Evolutionary conservation across 1,140 invertebrate genomes (phyloP), one percentile per base, ranked within the genome.

Genomic region (Macrobrachium rosenbergii): DNA sequence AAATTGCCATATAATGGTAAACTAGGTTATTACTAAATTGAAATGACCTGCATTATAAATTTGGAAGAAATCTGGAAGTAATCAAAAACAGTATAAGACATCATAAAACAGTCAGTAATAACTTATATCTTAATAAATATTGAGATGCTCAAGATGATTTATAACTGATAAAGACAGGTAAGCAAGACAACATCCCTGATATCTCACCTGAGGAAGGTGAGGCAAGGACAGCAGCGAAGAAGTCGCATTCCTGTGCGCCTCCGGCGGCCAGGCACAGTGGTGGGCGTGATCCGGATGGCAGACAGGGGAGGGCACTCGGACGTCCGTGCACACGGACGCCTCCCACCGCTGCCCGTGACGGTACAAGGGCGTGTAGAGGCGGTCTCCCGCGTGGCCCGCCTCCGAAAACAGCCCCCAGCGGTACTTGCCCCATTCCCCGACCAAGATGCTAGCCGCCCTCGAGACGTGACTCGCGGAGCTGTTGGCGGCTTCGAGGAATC

Each of bases 391-490:
- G 88, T 93, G 94, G 3, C 94, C 94, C 83, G 94, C 93, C 92
- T 95, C 94, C 88, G 95, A 94, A 91, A 95, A 95, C 3, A 95
- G 94, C 23, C 95, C 95, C 91, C 95, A 95, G 0, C 95, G 93
- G 90, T 94, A 95, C 90, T 94, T 94, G 5, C 94, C 94, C 92
- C 94, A 95, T 90, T 95, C 93, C 87, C 93, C 94, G 3, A 94
- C 92, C 19, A 95, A 91, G n/a, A 92, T 91, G 84, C 93, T 92
- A 23, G 92, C 94, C 93, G 91, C 60, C 79, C 88, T 58, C 1
- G 67, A 69, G 52, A 77, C 82, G 37, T 80, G 82, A 45, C 82
- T 52, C 14, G 75, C 45, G 16, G 89, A 89, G 43, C 80, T 80
- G 60, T 88, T 89, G 59, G 80, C 84, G 19, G 82, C 78, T 21